phyloP scores from a whole-genome alignment of 2,113 vertebrate genomes.

The Coracopsis vasa region DNA sequence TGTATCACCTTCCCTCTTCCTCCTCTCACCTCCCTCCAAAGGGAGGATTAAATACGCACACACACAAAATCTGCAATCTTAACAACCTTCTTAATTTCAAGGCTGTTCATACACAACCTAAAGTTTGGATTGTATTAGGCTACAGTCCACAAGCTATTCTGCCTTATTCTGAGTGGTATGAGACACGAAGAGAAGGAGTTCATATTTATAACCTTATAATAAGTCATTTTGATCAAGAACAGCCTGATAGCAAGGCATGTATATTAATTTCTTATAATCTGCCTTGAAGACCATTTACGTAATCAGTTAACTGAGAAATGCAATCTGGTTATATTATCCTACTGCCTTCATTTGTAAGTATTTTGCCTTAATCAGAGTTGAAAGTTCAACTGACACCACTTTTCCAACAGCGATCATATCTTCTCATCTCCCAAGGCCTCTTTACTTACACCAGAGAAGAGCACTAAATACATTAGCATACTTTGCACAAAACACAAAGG shows the following conservation, averaged over 20 bases:
- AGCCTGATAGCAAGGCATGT: neutral
- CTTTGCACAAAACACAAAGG: neutral
- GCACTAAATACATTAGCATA: neutral
- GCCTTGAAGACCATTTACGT: neutral
- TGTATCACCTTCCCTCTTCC: neutral
- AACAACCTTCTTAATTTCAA: neutral
- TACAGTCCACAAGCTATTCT: neutral
- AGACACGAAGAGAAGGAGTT: neutral
- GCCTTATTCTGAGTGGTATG: neutral
- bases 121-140: neutral
- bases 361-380: neutral
- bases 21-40: neutral
- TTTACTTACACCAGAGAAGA: neutral
- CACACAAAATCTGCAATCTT: neutral
- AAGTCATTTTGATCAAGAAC: neutral
- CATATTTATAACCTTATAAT: neutral
- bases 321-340: neutral
- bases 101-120: neutral
- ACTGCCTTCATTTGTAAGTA: neutral
- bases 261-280: neutral
- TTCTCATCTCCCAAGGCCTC: neutral
- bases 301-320: constrained; percentile 16
- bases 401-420: neutral
- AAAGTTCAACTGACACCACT: neutral
- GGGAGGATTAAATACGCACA: neutral